Evolutionary conservation across 2,113 vertebrate species (phyloP), one percentile per base, ranked within the genome.

Genomic region (Psettodes erumei): DNA sequence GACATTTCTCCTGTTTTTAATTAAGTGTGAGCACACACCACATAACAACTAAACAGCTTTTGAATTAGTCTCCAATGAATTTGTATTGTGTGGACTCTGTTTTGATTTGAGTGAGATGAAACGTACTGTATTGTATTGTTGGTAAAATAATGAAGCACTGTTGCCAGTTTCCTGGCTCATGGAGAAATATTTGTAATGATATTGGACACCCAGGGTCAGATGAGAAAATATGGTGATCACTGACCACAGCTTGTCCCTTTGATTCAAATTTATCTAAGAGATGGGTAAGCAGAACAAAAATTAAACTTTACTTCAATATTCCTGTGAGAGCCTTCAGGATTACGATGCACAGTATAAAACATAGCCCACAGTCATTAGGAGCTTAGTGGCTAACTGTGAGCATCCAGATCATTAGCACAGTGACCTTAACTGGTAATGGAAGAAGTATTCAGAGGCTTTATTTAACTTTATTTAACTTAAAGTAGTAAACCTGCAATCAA

Each of bases 11-110:
- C 35, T 11, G 8, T 23, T 27, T 10, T 59, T 74, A 54, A 38
- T 38, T 42, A 59, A 60, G 32, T 13, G 58, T 19, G n/a, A 58
- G 43, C 19, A 5, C 6, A 27, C n/a, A 69, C 2, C 45, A n/a
- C n/a, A n/a, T n/a, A n/a, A n/a, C n/a, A n/a, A n/a, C n/a, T n/a
- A n/a, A n/a, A n/a, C n/a, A n/a, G n/a, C 16, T 42, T 60, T 28
- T 59, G 42, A 37, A 54, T 37, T 54, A 6, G 15, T 77, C 15
- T 47, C 45, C 62, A 71, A 32, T 82, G 40, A 68, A 25, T 18
- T 35, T 81, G 33, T 53, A 60, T 55, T 42, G 30, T 58, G 40
- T 53, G 33, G 32, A 50, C 66, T 23, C 7, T 38, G 9, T 18
- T 65, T 45, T 51, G 10, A 60, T 7, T 54, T n/a, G 37, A 78